Evolutionary conservation across 2,113 vertebrate genomes (phyloP).

Genomic region (Patagioenas fasciata): DNA sequence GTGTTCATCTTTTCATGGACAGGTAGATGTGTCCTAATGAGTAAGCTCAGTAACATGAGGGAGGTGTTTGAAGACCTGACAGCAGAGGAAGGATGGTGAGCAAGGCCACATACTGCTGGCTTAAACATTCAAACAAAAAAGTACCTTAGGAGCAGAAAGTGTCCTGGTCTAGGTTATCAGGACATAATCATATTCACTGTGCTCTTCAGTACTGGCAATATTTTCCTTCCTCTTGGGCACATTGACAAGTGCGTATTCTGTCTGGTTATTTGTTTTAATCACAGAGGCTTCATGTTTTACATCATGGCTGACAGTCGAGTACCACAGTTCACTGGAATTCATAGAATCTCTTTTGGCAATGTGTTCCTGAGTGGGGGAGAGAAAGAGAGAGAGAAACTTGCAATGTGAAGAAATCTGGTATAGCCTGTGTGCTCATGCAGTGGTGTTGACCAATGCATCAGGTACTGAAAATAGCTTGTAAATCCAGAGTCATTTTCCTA

Average conservation of each 20-base stretch:
- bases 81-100: background rate
- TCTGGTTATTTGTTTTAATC: background rate
- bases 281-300: background rate
- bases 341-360: background rate
- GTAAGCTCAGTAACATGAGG: background rate
- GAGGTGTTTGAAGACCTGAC: background rate
- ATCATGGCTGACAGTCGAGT: conserved; percentile 33
- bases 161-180: background rate
- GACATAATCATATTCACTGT: conserved; percentile 59
- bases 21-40: background rate
- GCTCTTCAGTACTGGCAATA: background rate
- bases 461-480: fast-evolving
- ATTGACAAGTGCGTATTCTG: conserved; percentile 37
- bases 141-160: background rate
- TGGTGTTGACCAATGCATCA: fast-evolving
- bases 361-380: background rate
- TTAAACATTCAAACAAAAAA: background rate
- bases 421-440: fast-evolving
- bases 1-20: background rate
- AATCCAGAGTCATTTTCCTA: background rate
- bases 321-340: conserved; percentile 4
- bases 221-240: background rate
- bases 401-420: fast-evolving
- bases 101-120: background rate
- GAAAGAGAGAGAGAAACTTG: background rate